A percentile compares a stretch with the other conserved stretches of the same genome.
phyloP scores from a whole-genome alignment of 1,140 invertebrate genomes.

The Lepidurus apus region DNA sequence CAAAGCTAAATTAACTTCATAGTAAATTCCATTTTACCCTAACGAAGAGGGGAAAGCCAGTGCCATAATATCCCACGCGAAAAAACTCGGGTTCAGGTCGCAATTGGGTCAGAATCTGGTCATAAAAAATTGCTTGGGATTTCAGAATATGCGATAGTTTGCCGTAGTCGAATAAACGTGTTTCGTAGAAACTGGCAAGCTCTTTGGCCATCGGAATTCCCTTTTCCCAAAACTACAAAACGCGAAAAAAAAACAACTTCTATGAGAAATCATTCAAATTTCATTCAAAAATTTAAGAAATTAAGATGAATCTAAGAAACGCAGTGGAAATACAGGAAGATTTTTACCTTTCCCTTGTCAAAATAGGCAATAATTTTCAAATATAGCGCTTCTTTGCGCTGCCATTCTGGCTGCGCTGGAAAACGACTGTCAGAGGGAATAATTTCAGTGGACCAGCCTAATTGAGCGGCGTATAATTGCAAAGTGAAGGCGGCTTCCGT shows the following conservation, averaged over 20 bases:
- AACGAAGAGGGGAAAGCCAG: constrained; percentile 87
- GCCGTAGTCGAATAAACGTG: constrained; percentile 80
- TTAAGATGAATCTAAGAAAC: constrained; percentile 14
- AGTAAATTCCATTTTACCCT: constrained; percentile 57
- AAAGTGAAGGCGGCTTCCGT: constrained; percentile 95
- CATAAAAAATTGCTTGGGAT: constrained; percentile 80
- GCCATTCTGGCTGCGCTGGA: constrained; percentile 68
- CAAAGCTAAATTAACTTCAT: constrained; percentile 29
- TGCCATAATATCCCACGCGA: constrained; percentile 90
- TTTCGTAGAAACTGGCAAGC: constrained; percentile 81
- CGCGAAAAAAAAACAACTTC: not conserved
- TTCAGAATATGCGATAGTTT: constrained; percentile 77
- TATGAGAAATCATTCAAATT: not conserved
- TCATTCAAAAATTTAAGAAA: not conserved
- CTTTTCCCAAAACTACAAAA: constrained; percentile 72
- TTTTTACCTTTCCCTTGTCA: constrained; percentile 78
- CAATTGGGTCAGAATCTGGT: constrained; percentile 80
- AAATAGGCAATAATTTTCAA: constrained; percentile 89
- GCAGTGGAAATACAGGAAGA: constrained; percentile 33
- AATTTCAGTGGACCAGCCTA: constrained; percentile 74
- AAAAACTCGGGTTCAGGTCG: constrained; percentile 94
- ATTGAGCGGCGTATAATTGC: constrained; percentile 83
- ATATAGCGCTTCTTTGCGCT: constrained; percentile 89
- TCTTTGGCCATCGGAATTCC: constrained; percentile 90
- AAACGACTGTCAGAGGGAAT: constrained; percentile 49